These are phyloP conservation scores for Colostygia pectinataria DNA, from an alignment of 2,888 invertebrate species.

Conservation along the genomic window DNA sequence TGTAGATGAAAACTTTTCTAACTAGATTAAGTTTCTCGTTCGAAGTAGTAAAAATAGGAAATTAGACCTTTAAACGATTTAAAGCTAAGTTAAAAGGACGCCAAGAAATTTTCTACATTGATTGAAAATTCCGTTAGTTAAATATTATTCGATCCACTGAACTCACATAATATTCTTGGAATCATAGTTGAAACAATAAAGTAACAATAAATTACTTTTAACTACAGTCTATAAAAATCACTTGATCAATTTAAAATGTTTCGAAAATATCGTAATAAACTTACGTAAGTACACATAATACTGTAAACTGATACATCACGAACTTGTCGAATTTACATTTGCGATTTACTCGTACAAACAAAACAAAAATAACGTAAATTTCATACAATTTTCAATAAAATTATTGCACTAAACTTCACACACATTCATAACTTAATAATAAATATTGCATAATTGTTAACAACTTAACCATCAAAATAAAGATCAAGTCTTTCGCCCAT, in stretches of 20 bases:
- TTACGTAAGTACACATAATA: constrained; percentile 74
- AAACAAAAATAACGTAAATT: constrained; percentile 78
- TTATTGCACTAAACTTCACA: constrained; percentile 80
- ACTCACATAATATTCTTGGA: constrained; percentile 60
- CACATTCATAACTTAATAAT: constrained; percentile 77
- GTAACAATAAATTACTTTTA: constrained; percentile 79
- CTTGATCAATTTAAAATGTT: constrained; percentile 60
- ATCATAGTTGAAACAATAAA: constrained; percentile 76
- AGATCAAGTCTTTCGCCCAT: constrained; percentile 60
- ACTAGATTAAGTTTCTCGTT: constrained; percentile 20
- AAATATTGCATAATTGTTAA: constrained; percentile 81
- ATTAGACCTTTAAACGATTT: constrained; percentile 64
- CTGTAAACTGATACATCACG: constrained; percentile 71
- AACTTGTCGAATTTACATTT: constrained; percentile 60
- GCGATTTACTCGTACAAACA: constrained; percentile 60
- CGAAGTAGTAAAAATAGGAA: constrained; percentile 36
- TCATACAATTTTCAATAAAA: constrained; percentile 78
- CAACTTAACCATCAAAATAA: constrained; percentile 67
- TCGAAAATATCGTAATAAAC: constrained; percentile 42
- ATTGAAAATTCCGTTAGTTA: constrained; percentile 52
- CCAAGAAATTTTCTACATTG: constrained; percentile 54
- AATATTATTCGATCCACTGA: constrained; percentile 46
- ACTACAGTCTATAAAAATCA: constrained; percentile 77
- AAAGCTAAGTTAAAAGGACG: constrained; percentile 75
- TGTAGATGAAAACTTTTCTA: constrained; percentile 16